Evolutionary conservation across 2,888 invertebrate genomes (phyloP).

Genomic region (Acanthopleura granulata): DNA sequence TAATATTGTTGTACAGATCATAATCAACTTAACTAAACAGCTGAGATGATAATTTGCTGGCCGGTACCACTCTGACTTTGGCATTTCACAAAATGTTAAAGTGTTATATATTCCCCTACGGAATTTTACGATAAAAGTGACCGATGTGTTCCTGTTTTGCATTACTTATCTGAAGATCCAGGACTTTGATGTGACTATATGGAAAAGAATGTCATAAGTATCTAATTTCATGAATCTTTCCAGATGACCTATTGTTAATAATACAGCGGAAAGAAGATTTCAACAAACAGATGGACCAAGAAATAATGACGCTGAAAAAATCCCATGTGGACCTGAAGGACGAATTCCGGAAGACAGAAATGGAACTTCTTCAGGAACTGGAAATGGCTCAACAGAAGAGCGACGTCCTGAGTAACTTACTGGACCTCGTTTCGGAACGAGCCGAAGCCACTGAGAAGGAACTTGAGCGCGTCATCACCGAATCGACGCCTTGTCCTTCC

Average conservation of each 20-base stretch:
- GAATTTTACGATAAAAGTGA: no score
- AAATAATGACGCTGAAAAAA: conserved; percentile 46
- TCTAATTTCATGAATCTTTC: conserved; percentile 10
- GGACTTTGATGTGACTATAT: no score
- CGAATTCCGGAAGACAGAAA: conserved; percentile 52
- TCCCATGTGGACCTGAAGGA: conserved; percentile 50
- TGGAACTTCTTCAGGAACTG: conserved; percentile 57
- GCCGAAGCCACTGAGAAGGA: conserved; percentile 64
- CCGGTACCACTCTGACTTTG: no score
- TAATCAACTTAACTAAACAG: no score
- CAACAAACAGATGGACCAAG: conserved; percentile 76
- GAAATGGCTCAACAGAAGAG: conserved; percentile 62
- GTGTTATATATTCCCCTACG: no score
- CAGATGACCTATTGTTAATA: conserved; percentile 49
- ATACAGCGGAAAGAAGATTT: conserved; percentile 75
- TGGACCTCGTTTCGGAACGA: conserved; percentile 66
- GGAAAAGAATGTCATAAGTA: no score
- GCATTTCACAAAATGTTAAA: no score
- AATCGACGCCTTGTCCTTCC: conserved; percentile 24
- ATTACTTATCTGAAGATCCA: no score
- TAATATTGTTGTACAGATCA: no score
- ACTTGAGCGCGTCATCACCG: conserved; percentile 50
- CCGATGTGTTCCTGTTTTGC: no score
- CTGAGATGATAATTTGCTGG: no score
- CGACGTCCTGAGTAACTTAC: conserved; percentile 59